Percentiles rank a stretch among this genome's conserved stretches.
Conservation (phyloP, 2,888 invertebrate genomes). For the Apomyelois bistriatella region DNA sequence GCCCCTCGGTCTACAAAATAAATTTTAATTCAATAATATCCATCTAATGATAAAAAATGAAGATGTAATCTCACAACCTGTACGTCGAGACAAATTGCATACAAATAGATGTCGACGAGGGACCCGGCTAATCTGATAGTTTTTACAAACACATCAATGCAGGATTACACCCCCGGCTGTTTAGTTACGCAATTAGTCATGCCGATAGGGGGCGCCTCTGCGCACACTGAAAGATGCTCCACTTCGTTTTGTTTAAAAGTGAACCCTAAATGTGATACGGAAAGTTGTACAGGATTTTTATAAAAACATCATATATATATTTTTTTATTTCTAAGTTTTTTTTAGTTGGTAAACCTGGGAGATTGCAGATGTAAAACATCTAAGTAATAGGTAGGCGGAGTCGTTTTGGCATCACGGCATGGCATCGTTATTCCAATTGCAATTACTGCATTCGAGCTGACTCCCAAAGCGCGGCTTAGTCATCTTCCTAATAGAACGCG, state of each 20-base stretch:
- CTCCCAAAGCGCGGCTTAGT: no score
- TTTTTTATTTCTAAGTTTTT: no score
- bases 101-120: constrained; percentile 27
- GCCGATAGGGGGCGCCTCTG: constrained; percentile 37
- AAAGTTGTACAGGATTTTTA: background rate
- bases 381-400: no score
- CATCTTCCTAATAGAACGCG: no score
- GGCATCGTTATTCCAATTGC: no score
- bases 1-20: no score
- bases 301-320: background rate
- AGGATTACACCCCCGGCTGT: constrained; percentile 72
- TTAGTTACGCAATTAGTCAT: constrained; percentile 77
- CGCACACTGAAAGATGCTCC: constrained; percentile 33
- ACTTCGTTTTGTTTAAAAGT: constrained; percentile 20
- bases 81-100: constrained; percentile 24
- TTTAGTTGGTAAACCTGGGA: no score
- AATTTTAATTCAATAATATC: no score
- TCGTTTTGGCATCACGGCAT: no score
- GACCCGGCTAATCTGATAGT: constrained; percentile 67
- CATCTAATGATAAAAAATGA: background rate
- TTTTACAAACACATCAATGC: constrained; percentile 78
- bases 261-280: background rate
- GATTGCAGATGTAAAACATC: no score
- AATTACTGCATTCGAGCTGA: no score
- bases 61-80: constrained; percentile 14